Evolutionary conservation across 2,797 vertebrate genomes (phyloP).

Genomic region (Sparus aurata): DNA sequence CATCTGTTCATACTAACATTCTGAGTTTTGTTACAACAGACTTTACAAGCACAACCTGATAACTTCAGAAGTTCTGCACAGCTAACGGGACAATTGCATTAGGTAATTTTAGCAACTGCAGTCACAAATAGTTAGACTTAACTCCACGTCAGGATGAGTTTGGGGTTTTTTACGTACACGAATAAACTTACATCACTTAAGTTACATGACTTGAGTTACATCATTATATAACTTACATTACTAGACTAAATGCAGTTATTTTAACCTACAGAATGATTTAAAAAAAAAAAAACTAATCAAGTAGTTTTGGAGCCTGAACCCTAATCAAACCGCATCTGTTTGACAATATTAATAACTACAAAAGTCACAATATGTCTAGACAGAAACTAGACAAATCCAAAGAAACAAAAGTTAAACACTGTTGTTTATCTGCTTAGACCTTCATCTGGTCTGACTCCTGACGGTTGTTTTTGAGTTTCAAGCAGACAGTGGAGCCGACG

Average conservation of each 20-base stretch:
- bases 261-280: no score
- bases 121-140: background rate
- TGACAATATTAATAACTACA: no score
- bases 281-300: no score
- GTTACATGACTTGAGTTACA: no score
- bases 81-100: conserved; percentile 22
- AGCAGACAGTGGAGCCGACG: conserved; percentile 59
- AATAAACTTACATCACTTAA: no score
- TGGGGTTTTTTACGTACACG: no score
- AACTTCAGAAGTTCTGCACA: background rate
- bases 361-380: background rate
- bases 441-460: conserved; percentile 26
- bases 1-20: background rate
- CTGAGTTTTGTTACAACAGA: background rate
- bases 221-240: no score
- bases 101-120: background rate
- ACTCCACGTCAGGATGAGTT: background rate
- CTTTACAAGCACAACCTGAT: background rate
- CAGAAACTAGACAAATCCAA: background rate
- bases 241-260: no score
- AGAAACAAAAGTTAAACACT: background rate
- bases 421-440: conserved; percentile 16
- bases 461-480: conserved; percentile 43
- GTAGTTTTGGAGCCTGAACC: no score
- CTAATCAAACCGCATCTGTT: no score